These are phyloP conservation scores for Muscicapa adusta DNA, from an alignment of 2,113 vertebrate species.

Conservation along the genomic window DNA sequence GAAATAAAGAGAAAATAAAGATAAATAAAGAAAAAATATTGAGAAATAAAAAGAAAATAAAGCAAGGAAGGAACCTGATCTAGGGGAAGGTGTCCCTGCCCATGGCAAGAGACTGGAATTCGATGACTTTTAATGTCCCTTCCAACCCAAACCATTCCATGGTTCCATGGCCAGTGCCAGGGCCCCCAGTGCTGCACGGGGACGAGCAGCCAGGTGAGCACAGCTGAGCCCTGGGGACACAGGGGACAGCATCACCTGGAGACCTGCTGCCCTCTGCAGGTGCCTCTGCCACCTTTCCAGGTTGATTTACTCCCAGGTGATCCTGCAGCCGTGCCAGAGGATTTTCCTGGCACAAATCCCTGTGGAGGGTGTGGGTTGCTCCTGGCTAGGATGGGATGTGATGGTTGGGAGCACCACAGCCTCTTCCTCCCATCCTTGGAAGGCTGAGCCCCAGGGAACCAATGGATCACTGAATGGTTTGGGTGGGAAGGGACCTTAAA, in stretches of 20 bases:
- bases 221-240: background rate
- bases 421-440: background rate
- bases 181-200: background rate
- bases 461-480: background rate
- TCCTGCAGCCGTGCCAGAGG: background rate
- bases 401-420: background rate
- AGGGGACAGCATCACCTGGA: background rate
- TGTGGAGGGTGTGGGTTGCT: background rate
- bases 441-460: background rate
- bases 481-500: background rate
- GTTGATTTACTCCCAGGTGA: background rate
- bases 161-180: too few relatives aligned
- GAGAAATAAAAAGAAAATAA: background rate
- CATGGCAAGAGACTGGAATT: background rate
- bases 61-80: background rate
- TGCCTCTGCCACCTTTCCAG: background rate
- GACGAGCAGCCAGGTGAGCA: background rate
- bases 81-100: background rate
- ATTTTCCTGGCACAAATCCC: too few relatives aligned
- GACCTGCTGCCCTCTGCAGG: conserved; percentile 55
- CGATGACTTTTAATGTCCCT: background rate
- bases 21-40: too few relatives aligned
- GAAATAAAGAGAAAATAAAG: too few relatives aligned
- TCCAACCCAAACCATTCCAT: background rate
- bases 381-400: background rate